These are phyloP conservation scores for Eupleurogrammus muticus DNA, from an alignment of 2,797 vertebrate genomes.

Conservation along the genomic window DNA sequence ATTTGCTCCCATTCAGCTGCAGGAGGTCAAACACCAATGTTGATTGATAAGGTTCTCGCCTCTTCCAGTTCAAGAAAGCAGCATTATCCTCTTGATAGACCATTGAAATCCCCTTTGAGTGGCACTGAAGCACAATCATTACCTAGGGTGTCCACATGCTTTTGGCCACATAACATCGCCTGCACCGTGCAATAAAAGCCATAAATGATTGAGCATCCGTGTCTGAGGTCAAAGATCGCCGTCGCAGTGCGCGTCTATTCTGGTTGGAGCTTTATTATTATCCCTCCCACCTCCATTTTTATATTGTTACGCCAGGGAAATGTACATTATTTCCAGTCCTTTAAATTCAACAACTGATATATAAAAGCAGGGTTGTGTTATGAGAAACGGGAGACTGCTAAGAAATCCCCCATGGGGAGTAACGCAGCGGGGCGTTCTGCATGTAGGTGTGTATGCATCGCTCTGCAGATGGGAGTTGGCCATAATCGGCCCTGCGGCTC, in stretches of 20 bases:
- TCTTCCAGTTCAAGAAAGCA: no score
- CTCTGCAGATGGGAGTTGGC: constrained; percentile 63
- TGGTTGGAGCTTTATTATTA: constrained; percentile 46
- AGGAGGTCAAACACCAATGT: neutral
- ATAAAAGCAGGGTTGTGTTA: constrained; percentile 56
- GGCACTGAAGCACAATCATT: neutral
- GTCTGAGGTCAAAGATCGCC: constrained; percentile 41
- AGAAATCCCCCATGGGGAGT: constrained; percentile 43
- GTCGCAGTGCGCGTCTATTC: constrained; percentile 26
- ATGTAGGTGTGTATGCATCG: constrained; percentile 53
- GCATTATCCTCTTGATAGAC: no score
- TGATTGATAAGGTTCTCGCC: no score
- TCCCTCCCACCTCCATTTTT: constrained; percentile 24
- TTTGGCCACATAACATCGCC: constrained; percentile 15
- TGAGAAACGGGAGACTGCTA: constrained; percentile 56
- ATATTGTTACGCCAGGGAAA: constrained; percentile 43
- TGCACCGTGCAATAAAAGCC: constrained; percentile 23
- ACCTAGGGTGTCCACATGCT: neutral
- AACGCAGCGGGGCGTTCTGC: constrained; percentile 17
- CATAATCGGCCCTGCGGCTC: constrained; percentile 63
- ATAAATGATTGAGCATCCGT: constrained; percentile 6
- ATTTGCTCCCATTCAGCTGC: no score
- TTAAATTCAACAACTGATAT: constrained; percentile 60
- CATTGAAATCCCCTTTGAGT: neutral
- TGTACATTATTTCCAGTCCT: constrained; percentile 50